Evolutionary conservation across 2,888 invertebrate species (phyloP).

Genomic region (Troglohyphantes excavatus): DNA sequence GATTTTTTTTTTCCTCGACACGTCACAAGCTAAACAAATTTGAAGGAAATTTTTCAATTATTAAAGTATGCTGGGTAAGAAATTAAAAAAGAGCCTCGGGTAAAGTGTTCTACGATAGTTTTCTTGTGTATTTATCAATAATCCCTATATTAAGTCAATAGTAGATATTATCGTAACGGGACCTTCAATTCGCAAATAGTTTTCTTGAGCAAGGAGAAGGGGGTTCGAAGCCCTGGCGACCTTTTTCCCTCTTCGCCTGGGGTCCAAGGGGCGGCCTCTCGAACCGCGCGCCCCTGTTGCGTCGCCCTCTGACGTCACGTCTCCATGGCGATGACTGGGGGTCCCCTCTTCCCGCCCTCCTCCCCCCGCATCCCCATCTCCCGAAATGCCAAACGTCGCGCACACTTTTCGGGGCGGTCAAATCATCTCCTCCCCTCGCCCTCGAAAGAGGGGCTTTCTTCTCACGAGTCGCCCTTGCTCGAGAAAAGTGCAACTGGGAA

Average conservation of each 20-base stretch:
- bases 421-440: not conserved
- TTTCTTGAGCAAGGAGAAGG: too few relatives aligned
- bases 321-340: slow-evolving; percentile 71
- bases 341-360: slow-evolving; percentile 59
- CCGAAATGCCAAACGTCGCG: slow-evolving; percentile 12
- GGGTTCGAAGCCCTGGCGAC: not conserved
- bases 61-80: too few relatives aligned
- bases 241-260: slow-evolving; percentile 1
- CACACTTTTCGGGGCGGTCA: slow-evolving; percentile 18
- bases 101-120: too few relatives aligned
- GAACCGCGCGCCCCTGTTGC: slow-evolving; percentile 64
- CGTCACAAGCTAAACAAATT: too few relatives aligned
- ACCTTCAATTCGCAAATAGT: too few relatives aligned
- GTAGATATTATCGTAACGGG: too few relatives aligned
- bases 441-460: too few relatives aligned
- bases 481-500: not conserved
- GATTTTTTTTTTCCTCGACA: too few relatives aligned
- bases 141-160: too few relatives aligned
- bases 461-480: not conserved
- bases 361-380: slow-evolving; percentile 48
- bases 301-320: slow-evolving; percentile 74
- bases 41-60: too few relatives aligned
- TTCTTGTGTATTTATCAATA: too few relatives aligned
- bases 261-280: not conserved
- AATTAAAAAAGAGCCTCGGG: too few relatives aligned